Base-by-base conservation (phyloP, 2,888 invertebrate genomes). In the Caenorhabditis sp. region DNA sequence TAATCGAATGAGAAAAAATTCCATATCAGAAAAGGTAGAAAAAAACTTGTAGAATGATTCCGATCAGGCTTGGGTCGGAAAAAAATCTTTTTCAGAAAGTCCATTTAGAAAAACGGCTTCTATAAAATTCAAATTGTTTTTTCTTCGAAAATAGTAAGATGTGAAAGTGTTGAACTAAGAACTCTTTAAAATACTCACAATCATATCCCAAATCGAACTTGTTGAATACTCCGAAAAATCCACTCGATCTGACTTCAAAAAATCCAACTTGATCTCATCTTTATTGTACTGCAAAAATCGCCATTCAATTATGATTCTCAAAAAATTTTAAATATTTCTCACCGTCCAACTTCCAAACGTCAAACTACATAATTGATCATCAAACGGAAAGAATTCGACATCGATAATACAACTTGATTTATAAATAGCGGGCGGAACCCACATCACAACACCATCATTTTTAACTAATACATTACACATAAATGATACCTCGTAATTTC, bases 341-440 rank as follows among this genome's bases (percentile, higher is more conserved):
- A 83, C 85, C 66, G 96, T 96, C 96, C 96, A 96, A 12, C 95
- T 95, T 58, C 99, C 97, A 87, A 99, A 99, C 90, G 97, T 99
- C 95, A 99, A 96, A 85, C 96, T 94, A 89, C 99, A 99, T 10
- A 93, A 94, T 91, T 99, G 99, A 89, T 87, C 86, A 67, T 87
- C 87, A 65, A 87, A 87, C n/a, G 88, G 87, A 69, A 86, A 86
- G 59, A 77, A 85, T 60, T 87, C 87, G 17, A 87, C 87, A 63
- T 87, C 86, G 88, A 99, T 99, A 36, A 96, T 96, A 90, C 97
- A 99, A 63, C 97, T 96, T 89, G 95, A 95, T 91, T 94, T 96
- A 90, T 97, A 99, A 89, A 99, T 99, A 67, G 97, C 97, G 56
- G 97, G 97, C 10, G 97, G 97, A 27, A 99, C 95, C 97, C 97